Evolutionary conservation across 92 coral and sea anemone genomes (phyloP), one percentile per base, ranked within the genome.

Genomic region (Pocillopora meandrina): DNA sequence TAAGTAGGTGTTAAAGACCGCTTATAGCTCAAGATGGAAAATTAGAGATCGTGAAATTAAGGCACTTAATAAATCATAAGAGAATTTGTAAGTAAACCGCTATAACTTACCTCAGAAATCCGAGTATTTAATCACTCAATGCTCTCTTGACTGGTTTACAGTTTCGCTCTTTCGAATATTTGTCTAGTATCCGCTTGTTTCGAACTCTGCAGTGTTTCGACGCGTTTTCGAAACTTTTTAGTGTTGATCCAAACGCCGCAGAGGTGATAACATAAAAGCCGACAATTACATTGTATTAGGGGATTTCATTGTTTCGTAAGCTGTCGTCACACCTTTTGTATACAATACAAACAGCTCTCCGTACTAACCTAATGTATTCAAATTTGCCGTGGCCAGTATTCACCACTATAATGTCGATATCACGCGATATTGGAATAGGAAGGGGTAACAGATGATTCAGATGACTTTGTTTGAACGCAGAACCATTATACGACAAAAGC

Each of bases 311-410:
- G 97, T 93, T 90, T 76, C 85, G 72, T 78, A 78, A 89, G 71
- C 94, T 89, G 85, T 94, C 97, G 97, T 93, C 97, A 93, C 90
- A 75, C 82, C 94, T 83, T 86, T 93, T 93, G 93, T 88, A 90
- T 86, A 89, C 86, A 80, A 89, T 87, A 87, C 93, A 93, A 88
- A 91, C 97, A 91, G 81, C 19, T 19, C 20, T 73, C 52, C 86
- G 86, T 83, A 72, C 86, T 83, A 15, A 56, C 52, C 47, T 91
- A 91, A 89, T 92, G 84, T 89, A 93, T 93, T 91, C 97, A 91
- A 79, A 91, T 82, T 81, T 84, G 72, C 56, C 78, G 49, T 64
- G 86, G 74, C 86, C 65, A 62, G 80, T 74, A 61, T 65, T 18
- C 52, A 83, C 80, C 80, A 63, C 85, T 71, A 52, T 64, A 83